Base-by-base conservation (phyloP, 2,888 invertebrate species). In the Therioaphis trifolii region DNA sequence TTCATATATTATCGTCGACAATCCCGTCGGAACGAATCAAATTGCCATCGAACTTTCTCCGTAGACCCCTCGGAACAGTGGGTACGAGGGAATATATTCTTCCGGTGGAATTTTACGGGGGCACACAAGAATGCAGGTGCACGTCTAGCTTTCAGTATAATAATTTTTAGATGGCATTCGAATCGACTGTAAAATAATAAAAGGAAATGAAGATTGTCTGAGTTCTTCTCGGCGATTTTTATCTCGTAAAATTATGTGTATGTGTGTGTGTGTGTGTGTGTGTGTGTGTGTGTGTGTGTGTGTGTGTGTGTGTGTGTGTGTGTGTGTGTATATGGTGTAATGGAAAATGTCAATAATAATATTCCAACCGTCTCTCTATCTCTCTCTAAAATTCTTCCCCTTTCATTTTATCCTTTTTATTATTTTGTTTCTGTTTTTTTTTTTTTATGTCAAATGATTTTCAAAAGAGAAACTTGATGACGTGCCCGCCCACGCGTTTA, bases 281-380 rank as follows among this genome's bases (percentile, higher is more conserved):
- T n/a, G n/a, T n/a, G n/a, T n/a, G n/a, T n/a, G n/a, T n/a, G n/a
- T n/a, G n/a, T n/a, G n/a, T n/a, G n/a, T n/a, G n/a, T n/a, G n/a
- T n/a, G n/a, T n/a, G n/a, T n/a, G n/a, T n/a, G n/a, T n/a, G n/a
- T n/a, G n/a, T n/a, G n/a, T n/a, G n/a, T n/a, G n/a, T n/a, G n/a
- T n/a, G n/a, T n/a, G n/a, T n/a, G n/a, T n/a, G n/a, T n/a, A n/a
- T 18, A 29, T 27, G 27, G 24, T 24, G 27, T 18, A 46, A 71
- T 71, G 27, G 27, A 49, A 71, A 71, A 71, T 49, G 18, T 49
- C 46, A 71, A 71, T 46, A 27, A 69, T 18, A n/a, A n/a, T n/a
- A n/a, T n/a, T n/a, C n/a, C n/a, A n/a, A n/a, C n/a, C n/a, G n/a
- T n/a, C n/a, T n/a, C n/a, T n/a, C n/a, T n/a, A n/a, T n/a, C n/a